Base-by-base conservation (phyloP, 2,888 invertebrate species). In the Apamea crenata region DNA sequence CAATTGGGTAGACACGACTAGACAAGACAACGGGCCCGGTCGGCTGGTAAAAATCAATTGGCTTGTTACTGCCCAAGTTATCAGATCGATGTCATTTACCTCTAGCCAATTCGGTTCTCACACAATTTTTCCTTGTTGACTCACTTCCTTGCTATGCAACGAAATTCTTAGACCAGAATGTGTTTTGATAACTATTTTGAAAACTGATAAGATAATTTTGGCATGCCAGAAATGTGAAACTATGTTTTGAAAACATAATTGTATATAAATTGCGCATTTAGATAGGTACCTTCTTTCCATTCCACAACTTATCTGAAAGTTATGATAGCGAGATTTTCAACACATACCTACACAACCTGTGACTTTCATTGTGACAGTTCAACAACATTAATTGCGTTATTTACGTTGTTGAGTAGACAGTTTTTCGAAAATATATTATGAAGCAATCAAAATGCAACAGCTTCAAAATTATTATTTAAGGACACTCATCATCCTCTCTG, bases 161-260 rank as follows among this genome's bases (percentile, higher is more conserved):
- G 47, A 65, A 47, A 83, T 59, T 83, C 36, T 68, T 63, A 63
- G 77, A 83, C 65, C 70, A 56, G 61, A 72, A 68, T 68, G 61
- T 72, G 29, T 73, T 79, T 65, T 68, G 61, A 63, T 72, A 65
- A 44, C 16, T 61, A 79, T 78, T 78, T 73, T 44, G 50, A 65
- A 40, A 16, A 44, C 18, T 73, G 72, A 80, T 82, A 72, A 79
- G 78, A 66, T 44, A 47, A 32, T 70, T 77, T 63, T 12, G 63
- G 71, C 79, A 79, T 68, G 53, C n/a, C 10, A 72, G 47, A 71
- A 40, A 78, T 50, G 47, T 68, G 50, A 40, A 40, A n/a, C 2
- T 61, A 72, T 83, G 75, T 65, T 83, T 72, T 71, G 59, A 44
- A 81, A 81, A 85, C 63, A 70, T n/a, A n/a, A n/a, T n/a, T n/a